Evolutionary conservation across 2,113 vertebrate species (phyloP), one percentile per base, ranked within the genome.

Genomic region (Dendropsophus ebraccatus): DNA sequence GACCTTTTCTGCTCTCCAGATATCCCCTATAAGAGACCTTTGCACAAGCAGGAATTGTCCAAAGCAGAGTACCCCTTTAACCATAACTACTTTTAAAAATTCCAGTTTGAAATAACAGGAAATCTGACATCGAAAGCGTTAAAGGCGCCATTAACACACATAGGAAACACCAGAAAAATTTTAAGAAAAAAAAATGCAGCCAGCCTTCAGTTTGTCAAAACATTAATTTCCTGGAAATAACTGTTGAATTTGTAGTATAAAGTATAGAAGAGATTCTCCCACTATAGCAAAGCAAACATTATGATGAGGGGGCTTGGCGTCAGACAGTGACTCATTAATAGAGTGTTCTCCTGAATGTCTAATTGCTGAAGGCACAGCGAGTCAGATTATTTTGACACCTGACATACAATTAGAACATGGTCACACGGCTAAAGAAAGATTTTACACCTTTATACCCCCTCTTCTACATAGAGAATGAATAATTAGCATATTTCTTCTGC

Each of bases 371-470:
- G 91, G 93, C 92, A 92, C 92, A 91, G 91, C 90, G 88, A 91
- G 92, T 92, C 93, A 94, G 95, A 91, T 95, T 96, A 97, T 95
- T 95, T 95, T 93, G 94, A 95, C 93, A 95, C 92, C 94, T 95
- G 95, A 96, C 95, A 95, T 94, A 93, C 95, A 96, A 96, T 96
- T 97, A 96, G 94, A 94, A 93, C 90, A 94, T 94, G 93, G 94
- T 95, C 94, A 97, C 94, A 94, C 94, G 94, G 94, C 96, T 96
- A 96, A 96, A 95, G 93, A 94, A 94, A 93, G 94, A 95, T 94
- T 96, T 96, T 95, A 92, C 95, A 95, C 95, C 93, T 96, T 96
- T 94, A 81, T 60, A 62, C 37, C 93, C n/a, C 92, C 93, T 79
- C 56, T 94, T 94, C 91, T 91, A 94, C 89, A 92, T 93, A 96